Evolutionary conservation across 2,888 invertebrate genomes (phyloP).

Genomic region (Caenorhabditis sinica): DNA sequence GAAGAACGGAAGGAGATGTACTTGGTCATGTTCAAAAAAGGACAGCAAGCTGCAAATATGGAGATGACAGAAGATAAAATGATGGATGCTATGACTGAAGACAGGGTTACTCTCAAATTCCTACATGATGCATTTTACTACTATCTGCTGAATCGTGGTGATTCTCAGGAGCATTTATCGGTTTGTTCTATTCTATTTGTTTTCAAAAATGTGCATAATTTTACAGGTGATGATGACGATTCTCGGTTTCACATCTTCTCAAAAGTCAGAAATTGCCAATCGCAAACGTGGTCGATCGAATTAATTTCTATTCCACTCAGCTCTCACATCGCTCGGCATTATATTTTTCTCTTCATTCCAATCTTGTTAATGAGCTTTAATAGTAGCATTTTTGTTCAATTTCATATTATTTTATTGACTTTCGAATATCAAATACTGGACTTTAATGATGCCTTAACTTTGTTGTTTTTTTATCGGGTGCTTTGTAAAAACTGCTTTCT

Average conservation of each 20-base stretch:
- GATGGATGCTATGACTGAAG: constrained; percentile 86
- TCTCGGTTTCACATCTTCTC: constrained; percentile 85
- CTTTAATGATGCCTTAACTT: constrained; percentile 34
- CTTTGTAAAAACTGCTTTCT: constrained; percentile 30
- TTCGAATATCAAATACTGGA: neutral
- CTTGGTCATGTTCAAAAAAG: constrained; percentile 83
- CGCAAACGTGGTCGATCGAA: constrained; percentile 64
- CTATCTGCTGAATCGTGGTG: constrained; percentile 90
- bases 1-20: constrained; percentile 83
- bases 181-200: constrained; percentile 41
- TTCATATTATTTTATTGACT: constrained; percentile 28
- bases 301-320: constrained; percentile 15
- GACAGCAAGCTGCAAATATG: constrained; percentile 82
- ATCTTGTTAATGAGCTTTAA: constrained; percentile 57
- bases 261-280: constrained; percentile 79
- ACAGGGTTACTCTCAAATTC: constrained; percentile 94
- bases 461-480: constrained; percentile 45
- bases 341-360: constrained; percentile 45
- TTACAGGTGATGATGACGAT: constrained; percentile 92
- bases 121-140: constrained; percentile 95
- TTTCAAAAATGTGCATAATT: neutral
- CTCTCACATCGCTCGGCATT: constrained; percentile 7
- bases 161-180: constrained; percentile 91
- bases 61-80: constrained; percentile 74
- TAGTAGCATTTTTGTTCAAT: constrained; percentile 14